Conservation (phyloP, 1,140 invertebrate species). For the Vanessa atalanta region DNA sequence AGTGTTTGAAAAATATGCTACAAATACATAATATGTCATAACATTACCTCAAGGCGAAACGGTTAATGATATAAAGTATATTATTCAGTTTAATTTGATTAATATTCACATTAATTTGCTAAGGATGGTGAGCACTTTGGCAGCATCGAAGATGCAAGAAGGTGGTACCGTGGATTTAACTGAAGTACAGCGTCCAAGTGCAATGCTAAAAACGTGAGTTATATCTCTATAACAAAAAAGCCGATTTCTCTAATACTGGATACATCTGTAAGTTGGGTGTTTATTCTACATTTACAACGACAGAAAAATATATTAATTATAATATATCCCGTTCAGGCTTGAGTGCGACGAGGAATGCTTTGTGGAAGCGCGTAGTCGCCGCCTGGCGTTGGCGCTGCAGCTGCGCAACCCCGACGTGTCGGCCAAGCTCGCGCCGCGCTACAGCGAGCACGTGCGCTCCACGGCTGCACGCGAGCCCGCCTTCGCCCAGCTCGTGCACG, state of each 20-base stretch:
- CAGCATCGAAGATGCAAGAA: conserved; percentile 71
- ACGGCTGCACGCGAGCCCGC: conserved; percentile 91
- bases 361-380: conserved; percentile 91
- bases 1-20: no score
- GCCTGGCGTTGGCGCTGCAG: conserved; percentile 93
- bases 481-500: conserved; percentile 92
- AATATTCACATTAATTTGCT: conserved; percentile 15
- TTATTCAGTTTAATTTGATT: no score
- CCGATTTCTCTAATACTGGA: no score
- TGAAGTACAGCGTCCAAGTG: conserved; percentile 60
- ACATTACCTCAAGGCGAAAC: no score
- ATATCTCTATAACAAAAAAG: background rate
- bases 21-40: no score
- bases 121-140: conserved; percentile 69
- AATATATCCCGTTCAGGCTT: conserved; percentile 79
- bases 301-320: background rate
- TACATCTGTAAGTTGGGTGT: no score
- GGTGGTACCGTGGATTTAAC: conserved; percentile 65
- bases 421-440: conserved; percentile 89
- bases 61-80: no score
- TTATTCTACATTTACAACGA: background rate
- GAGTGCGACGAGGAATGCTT: conserved; percentile 97
- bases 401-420: conserved; percentile 93
- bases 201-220: conserved; percentile 74
- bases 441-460: conserved; percentile 92